Percentiles rank a stretch among this genome's conserved stretches.
These are phyloP conservation scores for Neoascia interrupta DNA, from an alignment of 2,888 invertebrate species.

Conservation along the genomic window DNA sequence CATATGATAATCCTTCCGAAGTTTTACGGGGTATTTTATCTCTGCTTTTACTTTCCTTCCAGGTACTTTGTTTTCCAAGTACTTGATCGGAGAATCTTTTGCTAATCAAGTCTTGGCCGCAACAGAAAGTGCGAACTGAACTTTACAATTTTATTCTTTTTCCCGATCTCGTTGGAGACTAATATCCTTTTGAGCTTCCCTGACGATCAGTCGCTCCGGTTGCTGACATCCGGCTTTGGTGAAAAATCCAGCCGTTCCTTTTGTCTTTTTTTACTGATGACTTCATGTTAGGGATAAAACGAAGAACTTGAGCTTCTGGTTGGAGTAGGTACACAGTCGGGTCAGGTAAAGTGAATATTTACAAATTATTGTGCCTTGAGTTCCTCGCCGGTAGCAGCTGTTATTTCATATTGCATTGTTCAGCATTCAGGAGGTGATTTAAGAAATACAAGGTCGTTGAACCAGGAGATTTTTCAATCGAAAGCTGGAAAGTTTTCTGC, in stretches of 20 bases:
- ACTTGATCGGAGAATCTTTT: neutral
- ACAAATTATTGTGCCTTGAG: neutral
- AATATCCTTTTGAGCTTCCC: neutral
- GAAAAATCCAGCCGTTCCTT: neutral
- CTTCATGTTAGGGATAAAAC: neutral
- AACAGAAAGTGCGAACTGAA: neutral
- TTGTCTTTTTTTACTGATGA: neutral
- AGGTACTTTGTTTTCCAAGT: neutral
- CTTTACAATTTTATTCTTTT: neutral
- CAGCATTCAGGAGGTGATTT: neutral
- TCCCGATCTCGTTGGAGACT: neutral
- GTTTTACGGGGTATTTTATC: neutral
- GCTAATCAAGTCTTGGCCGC: neutral
- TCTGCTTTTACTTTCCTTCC: neutral
- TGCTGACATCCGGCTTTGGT: neutral
- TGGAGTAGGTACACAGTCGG: neutral
- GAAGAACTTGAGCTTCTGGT: neutral
- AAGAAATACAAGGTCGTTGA: neutral
- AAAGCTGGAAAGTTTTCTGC: neutral
- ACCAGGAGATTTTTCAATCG: neutral
- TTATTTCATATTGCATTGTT: neutral
- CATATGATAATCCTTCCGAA: conserved; percentile 3
- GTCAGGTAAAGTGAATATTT: neutral
- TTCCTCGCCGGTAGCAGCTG: neutral
- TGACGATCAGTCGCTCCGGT: neutral